Conservation (phyloP, 1,140 invertebrate genomes). For the Streblospio benedicti region DNA sequence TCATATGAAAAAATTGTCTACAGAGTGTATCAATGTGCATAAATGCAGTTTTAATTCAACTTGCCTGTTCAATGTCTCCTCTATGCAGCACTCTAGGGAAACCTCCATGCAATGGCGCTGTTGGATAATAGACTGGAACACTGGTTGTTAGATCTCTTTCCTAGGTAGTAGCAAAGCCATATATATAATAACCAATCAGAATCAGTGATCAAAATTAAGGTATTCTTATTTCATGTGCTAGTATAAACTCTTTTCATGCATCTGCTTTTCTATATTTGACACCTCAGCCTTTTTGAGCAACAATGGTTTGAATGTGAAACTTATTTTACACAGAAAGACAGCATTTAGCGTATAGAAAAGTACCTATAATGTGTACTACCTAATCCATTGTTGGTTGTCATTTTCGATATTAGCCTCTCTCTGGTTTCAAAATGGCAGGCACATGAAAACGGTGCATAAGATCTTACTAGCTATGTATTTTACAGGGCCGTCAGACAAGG, state of each 20-base stretch:
- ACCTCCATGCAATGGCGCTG: neutral
- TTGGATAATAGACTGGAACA: neutral
- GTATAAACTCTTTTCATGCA: neutral
- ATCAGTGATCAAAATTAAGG: neutral
- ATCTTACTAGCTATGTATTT: no score
- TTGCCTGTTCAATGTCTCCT: neutral
- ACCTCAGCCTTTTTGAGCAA: neutral
- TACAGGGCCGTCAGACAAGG: no score
- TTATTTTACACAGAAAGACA: no score
- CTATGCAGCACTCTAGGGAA: neutral
- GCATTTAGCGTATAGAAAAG: no score
- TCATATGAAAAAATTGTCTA: no score
- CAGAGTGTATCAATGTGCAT: no score
- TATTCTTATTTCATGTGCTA: neutral
- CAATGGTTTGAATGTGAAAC: no score
- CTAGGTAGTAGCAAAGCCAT: neutral
- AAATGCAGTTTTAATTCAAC: slow-evolving; percentile 5
- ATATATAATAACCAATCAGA: neutral
- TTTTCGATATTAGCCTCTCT: no score
- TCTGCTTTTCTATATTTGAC: neutral
- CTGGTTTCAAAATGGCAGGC: no score
- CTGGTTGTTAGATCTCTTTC: neutral
- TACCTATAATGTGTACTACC: no score
- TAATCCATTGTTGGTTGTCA: no score
- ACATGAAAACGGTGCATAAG: no score